These are phyloP conservation scores for Triplophysa tibetana DNA, from an alignment of 2,113 vertebrate species.

Conservation along the genomic window DNA sequence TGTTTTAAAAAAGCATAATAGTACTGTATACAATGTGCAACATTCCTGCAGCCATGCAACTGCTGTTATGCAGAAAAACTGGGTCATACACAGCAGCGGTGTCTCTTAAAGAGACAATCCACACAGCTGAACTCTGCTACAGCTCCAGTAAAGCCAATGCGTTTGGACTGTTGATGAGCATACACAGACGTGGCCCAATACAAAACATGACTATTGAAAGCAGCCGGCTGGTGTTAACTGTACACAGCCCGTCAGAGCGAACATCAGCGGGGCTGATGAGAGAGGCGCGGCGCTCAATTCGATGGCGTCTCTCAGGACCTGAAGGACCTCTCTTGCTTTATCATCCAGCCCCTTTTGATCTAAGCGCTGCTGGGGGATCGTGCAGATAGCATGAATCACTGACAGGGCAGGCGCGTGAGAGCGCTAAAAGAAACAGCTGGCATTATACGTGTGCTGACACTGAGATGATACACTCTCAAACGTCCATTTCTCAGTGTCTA, in stretches of 20 bases:
- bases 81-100: constrained; percentile 3
- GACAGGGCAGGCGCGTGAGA: constrained; percentile 66
- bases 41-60: neutral
- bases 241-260: constrained; percentile 89
- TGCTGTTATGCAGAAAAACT: constrained; percentile 9
- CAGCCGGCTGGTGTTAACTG: constrained; percentile 72
- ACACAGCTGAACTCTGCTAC: constrained; percentile 64
- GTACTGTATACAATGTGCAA: neutral
- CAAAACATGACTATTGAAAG: constrained; percentile 82
- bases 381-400: constrained; percentile 84
- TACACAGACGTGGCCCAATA: constrained; percentile 83
- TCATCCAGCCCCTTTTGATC: constrained; percentile 86
- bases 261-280: constrained; percentile 86
- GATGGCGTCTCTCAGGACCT: constrained; percentile 59
- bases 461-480: constrained; percentile 68
- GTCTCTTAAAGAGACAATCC: constrained; percentile 8
- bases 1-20: neutral
- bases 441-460: constrained; percentile 63
- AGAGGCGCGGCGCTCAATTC: constrained; percentile 78
- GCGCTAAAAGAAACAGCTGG: constrained; percentile 78
- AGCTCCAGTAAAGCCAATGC: constrained; percentile 75
- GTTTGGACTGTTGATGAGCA: constrained; percentile 88
- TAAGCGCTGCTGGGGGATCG: constrained; percentile 81
- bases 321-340: constrained; percentile 62
- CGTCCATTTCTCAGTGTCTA: constrained; percentile 64